phyloP scores from a whole-genome alignment of 1,140 invertebrate genomes.

The Theocolax elegans region DNA sequence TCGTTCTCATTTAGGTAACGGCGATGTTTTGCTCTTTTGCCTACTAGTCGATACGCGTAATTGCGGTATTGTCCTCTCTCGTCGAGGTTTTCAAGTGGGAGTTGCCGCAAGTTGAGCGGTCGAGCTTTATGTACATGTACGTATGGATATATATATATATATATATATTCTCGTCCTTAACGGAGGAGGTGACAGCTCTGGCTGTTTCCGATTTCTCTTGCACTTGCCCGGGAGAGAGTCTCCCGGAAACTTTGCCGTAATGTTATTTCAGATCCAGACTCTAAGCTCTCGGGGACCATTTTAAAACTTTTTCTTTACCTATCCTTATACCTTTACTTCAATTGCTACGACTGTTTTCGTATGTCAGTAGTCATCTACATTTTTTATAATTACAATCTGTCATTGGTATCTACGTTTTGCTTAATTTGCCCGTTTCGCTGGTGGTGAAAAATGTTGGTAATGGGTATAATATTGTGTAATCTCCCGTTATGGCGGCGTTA shows the following conservation, averaged over 20 bases:
- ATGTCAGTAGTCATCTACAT: no score
- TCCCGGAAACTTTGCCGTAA: not conserved
- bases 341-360: no score
- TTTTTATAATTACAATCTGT: no score
- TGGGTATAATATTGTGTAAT: no score
- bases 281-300: no score
- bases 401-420: not conserved
- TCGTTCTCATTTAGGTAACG: slow-evolving; percentile 24
- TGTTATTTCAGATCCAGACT: slow-evolving; percentile 1
- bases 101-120: no score
- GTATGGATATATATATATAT: not conserved
- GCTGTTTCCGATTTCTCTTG: slow-evolving; percentile 16
- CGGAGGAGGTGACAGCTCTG: not conserved
- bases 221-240: not conserved
- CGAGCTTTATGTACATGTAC: not conserved
- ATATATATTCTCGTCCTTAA: slow-evolving; percentile 1
- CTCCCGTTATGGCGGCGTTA: no score
- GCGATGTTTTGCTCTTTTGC: not conserved
- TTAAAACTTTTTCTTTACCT: not conserved
- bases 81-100: not conserved
- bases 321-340: not conserved
- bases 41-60: not conserved
- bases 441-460: no score
- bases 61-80: not conserved
- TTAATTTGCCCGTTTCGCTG: no score